These are phyloP conservation scores for Arvicanthis niloticus DNA, from an alignment of 2,113 vertebrate genomes.

Conservation along the genomic window DNA sequence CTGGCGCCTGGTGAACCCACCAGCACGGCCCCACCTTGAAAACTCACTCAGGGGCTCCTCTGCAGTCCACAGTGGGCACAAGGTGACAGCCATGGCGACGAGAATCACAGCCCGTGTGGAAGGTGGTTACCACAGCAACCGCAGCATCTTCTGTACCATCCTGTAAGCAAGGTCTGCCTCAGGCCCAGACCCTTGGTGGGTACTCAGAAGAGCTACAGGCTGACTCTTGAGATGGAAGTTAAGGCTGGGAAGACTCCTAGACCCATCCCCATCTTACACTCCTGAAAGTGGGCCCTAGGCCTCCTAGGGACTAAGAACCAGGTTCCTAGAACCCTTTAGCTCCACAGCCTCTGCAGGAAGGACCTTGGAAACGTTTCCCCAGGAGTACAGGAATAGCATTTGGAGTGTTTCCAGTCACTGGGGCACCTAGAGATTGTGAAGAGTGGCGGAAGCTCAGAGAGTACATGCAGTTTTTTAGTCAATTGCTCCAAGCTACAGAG, in stretches of 20 bases:
- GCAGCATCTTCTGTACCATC: conserved; percentile 92
- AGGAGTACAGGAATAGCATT: neutral
- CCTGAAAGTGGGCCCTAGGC: neutral
- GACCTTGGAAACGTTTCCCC: neutral
- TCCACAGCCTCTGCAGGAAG: neutral
- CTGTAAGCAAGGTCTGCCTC: conserved; percentile 84
- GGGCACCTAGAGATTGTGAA: neutral
- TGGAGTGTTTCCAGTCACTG: neutral
- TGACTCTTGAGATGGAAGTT: neutral
- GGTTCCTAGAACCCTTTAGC: neutral
- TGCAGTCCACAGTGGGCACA: conserved; percentile 82
- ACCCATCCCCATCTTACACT: neutral
- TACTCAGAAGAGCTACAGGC: neutral
- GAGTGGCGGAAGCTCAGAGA: neutral
- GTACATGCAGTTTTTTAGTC: neutral
- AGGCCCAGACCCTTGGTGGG: neutral
- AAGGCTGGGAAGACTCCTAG: neutral
- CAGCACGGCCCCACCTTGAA: conserved; percentile 88
- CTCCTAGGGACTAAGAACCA: conserved; percentile 9
- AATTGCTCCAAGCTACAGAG: neutral
- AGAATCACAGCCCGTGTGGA: conserved; percentile 92
- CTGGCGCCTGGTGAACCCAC: conserved; percentile 90
- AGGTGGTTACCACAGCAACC: conserved; percentile 90
- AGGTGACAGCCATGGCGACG: conserved; percentile 88
- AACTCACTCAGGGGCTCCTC: conserved; percentile 84